phyloP scores from a whole-genome alignment of 2,113 vertebrate genomes.

The Oreochromis aureus region DNA sequence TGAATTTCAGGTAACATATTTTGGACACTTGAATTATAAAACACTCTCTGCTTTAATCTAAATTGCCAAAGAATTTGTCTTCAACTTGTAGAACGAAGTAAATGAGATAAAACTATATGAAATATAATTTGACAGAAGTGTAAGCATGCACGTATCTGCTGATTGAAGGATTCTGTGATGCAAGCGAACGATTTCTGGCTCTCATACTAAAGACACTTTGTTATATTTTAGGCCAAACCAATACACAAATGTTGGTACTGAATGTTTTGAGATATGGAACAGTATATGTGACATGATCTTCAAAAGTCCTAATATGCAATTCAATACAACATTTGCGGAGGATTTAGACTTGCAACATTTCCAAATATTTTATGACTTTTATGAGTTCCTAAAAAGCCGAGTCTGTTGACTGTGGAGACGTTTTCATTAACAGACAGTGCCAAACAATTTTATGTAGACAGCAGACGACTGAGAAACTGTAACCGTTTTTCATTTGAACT shows the following conservation, averaged over 20 bases:
- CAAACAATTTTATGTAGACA: not conserved
- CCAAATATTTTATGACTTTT: not conserved
- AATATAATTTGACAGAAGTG: not conserved
- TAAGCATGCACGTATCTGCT: not conserved
- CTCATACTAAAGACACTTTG: not conserved
- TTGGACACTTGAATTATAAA: not conserved
- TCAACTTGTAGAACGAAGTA: not conserved
- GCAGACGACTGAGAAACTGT: not conserved
- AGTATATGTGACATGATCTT: fast-evolving
- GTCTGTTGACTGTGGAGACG: not conserved
- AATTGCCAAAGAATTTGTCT: fast-evolving
- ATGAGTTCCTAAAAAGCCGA: not conserved
- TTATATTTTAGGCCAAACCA: not conserved
- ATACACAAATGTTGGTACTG: not conserved
- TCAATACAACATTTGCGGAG: not conserved
- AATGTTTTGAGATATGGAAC: not conserved
- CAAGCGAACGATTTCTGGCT: not conserved
- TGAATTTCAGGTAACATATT: not conserved
- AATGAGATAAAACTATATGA: not conserved
- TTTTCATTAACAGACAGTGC: not conserved
- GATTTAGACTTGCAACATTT: not conserved
- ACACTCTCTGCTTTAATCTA: not conserved
- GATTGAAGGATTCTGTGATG: not conserved
- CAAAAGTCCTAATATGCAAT: not conserved
- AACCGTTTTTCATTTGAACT: not conserved